Percentiles rank a stretch among this genome's conserved stretches.
phyloP scores from a whole-genome alignment of 1,140 invertebrate species.

The Drosophila trapezifrons region DNA sequence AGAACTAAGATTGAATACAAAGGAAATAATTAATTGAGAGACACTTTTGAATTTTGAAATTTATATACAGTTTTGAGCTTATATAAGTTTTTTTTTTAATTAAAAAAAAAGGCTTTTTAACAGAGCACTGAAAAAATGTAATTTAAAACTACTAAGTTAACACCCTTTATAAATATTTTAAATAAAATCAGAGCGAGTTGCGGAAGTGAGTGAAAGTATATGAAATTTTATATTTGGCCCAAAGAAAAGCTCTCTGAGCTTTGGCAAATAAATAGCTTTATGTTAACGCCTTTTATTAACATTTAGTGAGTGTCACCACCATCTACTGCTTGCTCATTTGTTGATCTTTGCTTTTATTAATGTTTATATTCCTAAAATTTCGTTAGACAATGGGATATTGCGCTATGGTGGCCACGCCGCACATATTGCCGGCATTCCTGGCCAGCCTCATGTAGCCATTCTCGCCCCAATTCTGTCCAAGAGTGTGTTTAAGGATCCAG shows the following conservation, averaged over 20 bases:
- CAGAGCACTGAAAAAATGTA: neutral
- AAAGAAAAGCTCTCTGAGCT: neutral
- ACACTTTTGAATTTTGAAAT: too few relatives aligned
- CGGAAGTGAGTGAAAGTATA: neutral
- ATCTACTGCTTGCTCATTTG: constrained; percentile 1
- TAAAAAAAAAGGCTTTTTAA: neutral
- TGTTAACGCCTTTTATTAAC: constrained; percentile 10
- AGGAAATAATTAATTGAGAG: too few relatives aligned
- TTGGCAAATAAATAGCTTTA: constrained; percentile 1
- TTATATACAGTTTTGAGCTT: neutral
- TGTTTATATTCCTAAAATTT: too few relatives aligned
- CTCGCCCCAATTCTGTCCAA: constrained; percentile 85
- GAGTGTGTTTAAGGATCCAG: constrained; percentile 88
- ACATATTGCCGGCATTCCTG: constrained; percentile 82
- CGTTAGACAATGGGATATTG: constrained; percentile 4
- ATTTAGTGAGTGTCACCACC: constrained; percentile 11
- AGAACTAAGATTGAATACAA: neutral
- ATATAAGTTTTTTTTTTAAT: too few relatives aligned
- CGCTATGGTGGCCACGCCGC: constrained; percentile 8
- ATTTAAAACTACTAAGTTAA: too few relatives aligned
- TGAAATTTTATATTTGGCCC: neutral
- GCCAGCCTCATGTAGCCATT: constrained; percentile 87
- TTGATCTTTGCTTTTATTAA: too few relatives aligned
- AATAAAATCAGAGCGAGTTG: too few relatives aligned
- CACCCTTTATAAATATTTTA: too few relatives aligned